Evolutionary conservation across 2,113 vertebrate species (phyloP).

Genomic region (Syngnathus floridae): DNA sequence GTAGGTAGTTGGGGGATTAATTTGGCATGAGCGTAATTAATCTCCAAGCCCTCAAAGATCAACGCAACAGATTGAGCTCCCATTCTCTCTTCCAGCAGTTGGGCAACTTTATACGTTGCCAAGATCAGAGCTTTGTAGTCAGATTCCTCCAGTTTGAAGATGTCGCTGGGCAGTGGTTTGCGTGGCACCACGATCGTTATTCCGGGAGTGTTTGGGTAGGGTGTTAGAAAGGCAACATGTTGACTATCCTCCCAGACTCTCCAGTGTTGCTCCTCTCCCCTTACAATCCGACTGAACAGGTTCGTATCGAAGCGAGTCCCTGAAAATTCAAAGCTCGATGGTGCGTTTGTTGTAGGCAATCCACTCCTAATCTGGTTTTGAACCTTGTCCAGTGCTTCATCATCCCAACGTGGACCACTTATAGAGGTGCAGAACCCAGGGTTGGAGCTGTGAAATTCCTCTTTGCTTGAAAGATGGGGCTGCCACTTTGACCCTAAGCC

Average conservation of each 20-base stretch:
- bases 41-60: slow-evolving; percentile 73
- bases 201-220: slow-evolving; percentile 71
- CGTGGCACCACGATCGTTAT: slow-evolving; percentile 71
- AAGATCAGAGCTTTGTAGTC: slow-evolving; percentile 65
- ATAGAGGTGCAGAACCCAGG: slow-evolving; percentile 72
- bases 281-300: slow-evolving; percentile 69
- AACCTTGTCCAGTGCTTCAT: slow-evolving; percentile 50
- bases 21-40: slow-evolving; percentile 72
- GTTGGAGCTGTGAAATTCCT: slow-evolving; percentile 62
- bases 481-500: slow-evolving; percentile 63
- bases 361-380: slow-evolving; percentile 57
- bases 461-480: slow-evolving; percentile 52
- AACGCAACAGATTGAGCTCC: slow-evolving; percentile 60
- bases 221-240: slow-evolving; percentile 72
- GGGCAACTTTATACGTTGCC: slow-evolving; percentile 59
- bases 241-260: slow-evolving; percentile 72
- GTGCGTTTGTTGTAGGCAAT: slow-evolving; percentile 64
- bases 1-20: slow-evolving; percentile 62
- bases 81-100: slow-evolving; percentile 59
- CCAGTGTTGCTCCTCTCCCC: slow-evolving; percentile 72
- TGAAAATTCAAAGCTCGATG: slow-evolving; percentile 60
- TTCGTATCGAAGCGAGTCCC: slow-evolving; percentile 52
- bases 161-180: slow-evolving; percentile 65
- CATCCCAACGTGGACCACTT: slow-evolving; percentile 61
- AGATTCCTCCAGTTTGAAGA: slow-evolving; percentile 55